A percentile compares a stretch with the other conserved stretches of the same genome.
Evolutionary conservation across 2,888 invertebrate species (phyloP).

Genomic region (Parnassius smintheus): DNA sequence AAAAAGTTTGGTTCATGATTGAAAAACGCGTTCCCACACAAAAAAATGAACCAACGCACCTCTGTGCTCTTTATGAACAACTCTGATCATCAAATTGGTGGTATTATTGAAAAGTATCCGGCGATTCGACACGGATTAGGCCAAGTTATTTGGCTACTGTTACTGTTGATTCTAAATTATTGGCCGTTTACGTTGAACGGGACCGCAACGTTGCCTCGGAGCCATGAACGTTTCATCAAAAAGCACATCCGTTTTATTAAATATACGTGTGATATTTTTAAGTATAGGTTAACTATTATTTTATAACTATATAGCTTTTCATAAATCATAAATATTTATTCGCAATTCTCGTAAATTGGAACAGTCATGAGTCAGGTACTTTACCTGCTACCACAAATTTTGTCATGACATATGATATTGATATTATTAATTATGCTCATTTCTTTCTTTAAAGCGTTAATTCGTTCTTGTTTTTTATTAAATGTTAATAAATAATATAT

Average conservation of each 20-base stretch:
- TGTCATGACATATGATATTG: too few relatives aligned
- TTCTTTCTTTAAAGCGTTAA: too few relatives aligned
- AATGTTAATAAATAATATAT: too few relatives aligned
- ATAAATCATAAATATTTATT: too few relatives aligned
- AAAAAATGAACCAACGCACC: constrained; percentile 38
- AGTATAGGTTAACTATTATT: too few relatives aligned
- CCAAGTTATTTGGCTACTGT: constrained; percentile 68
- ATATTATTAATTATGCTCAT: too few relatives aligned
- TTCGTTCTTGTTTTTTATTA: too few relatives aligned
- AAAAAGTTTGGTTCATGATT: constrained; percentile 69
- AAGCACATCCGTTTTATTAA: background rate
- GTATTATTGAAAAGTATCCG: constrained; percentile 68
- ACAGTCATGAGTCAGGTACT: too few relatives aligned
- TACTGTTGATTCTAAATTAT: constrained; percentile 71
- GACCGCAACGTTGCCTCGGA: constrained; percentile 27
- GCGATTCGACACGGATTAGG: constrained; percentile 73
- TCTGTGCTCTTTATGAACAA: constrained; percentile 34
- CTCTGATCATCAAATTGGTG: constrained; percentile 45
- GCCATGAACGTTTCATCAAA: constrained; percentile 5
- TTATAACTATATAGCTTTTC: too few relatives aligned
- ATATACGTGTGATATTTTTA: too few relatives aligned
- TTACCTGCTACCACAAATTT: too few relatives aligned
- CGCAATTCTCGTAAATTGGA: too few relatives aligned
- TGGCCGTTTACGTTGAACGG: constrained; percentile 43
- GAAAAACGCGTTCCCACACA: constrained; percentile 73